Evolutionary conservation across 1,140 invertebrate species (phyloP).

Genomic region (Samia ricini): DNA sequence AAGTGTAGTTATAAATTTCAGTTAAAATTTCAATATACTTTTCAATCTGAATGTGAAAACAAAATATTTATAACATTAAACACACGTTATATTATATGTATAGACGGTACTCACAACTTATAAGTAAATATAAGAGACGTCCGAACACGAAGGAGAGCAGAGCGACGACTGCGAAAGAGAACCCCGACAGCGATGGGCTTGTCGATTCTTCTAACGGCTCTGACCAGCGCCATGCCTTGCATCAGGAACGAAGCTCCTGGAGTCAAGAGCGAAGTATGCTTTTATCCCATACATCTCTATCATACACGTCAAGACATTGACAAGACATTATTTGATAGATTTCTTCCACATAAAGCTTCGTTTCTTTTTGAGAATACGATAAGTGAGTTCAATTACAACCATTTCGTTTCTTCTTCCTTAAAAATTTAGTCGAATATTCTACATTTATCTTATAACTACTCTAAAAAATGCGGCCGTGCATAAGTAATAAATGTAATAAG

Average conservation of each 20-base stretch:
- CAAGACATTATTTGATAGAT: too few species aligned
- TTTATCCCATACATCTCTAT: too few species aligned
- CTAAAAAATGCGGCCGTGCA: too few species aligned
- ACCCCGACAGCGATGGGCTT: slow-evolving; percentile 50
- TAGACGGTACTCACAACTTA: slow-evolving; percentile 52
- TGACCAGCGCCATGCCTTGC: slow-evolving; percentile 57
- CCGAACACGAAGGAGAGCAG: slow-evolving; percentile 44
- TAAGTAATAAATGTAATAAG: background rate
- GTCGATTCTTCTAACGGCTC: slow-evolving; percentile 38
- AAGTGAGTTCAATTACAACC: too few species aligned
- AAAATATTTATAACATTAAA: background rate
- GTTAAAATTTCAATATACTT: too few species aligned
- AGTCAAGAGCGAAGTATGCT: background rate
- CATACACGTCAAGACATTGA: too few species aligned
- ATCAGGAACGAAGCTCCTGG: slow-evolving; percentile 53
- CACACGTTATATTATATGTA: background rate
- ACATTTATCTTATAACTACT: too few species aligned
- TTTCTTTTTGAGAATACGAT: too few species aligned
- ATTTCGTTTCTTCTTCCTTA: too few species aligned
- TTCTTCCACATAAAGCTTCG: too few species aligned
- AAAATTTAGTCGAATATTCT: too few species aligned
- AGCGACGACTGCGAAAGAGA: slow-evolving; percentile 36
- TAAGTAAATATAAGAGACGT: slow-evolving; percentile 50
- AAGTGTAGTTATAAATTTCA: too few species aligned
- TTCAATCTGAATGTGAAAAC: background rate